phyloP scores from a whole-genome alignment of 2,113 vertebrate species.

The Trinectes maculatus region DNA sequence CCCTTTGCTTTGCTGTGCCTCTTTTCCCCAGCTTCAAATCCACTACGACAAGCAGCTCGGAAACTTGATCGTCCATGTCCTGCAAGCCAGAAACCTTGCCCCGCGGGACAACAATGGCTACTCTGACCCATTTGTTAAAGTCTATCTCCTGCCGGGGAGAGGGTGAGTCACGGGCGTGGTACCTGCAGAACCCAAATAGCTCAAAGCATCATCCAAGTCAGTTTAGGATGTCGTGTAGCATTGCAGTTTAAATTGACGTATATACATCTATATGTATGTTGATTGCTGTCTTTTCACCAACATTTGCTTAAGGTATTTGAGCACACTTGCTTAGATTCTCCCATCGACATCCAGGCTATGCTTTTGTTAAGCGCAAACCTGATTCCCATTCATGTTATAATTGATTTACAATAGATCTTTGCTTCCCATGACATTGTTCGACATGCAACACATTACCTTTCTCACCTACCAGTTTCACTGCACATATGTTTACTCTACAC shows the following conservation, averaged over 20 bases:
- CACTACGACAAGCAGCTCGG: slow-evolving; percentile 97
- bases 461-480: slow-evolving; percentile 33
- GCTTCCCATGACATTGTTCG: slow-evolving; percentile 58
- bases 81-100: slow-evolving; percentile 95
- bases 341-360: slow-evolving; percentile 20
- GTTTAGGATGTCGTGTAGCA: not conserved
- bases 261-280: not conserved
- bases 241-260: not conserved
- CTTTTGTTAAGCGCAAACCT: slow-evolving; percentile 32
- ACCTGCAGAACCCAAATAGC: slow-evolving; percentile 7
- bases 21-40: slow-evolving; percentile 91
- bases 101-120: slow-evolving; percentile 95
- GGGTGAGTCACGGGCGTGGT: slow-evolving; percentile 85
- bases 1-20: slow-evolving; percentile 23
- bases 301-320: not conserved
- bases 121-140: slow-evolving; percentile 98
- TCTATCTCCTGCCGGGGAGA: slow-evolving; percentile 96
- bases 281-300: slow-evolving; percentile 1
- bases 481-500: slow-evolving; percentile 12
- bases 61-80: slow-evolving; percentile 96
- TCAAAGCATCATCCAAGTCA: slow-evolving; percentile 5
- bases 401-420: slow-evolving; percentile 65
- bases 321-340: slow-evolving; percentile 1
- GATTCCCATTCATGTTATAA: slow-evolving; percentile 67
- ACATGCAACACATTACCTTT: slow-evolving; percentile 43